phyloP scores from a whole-genome alignment of 2,888 invertebrate species.

The Tiphia femorata region DNA sequence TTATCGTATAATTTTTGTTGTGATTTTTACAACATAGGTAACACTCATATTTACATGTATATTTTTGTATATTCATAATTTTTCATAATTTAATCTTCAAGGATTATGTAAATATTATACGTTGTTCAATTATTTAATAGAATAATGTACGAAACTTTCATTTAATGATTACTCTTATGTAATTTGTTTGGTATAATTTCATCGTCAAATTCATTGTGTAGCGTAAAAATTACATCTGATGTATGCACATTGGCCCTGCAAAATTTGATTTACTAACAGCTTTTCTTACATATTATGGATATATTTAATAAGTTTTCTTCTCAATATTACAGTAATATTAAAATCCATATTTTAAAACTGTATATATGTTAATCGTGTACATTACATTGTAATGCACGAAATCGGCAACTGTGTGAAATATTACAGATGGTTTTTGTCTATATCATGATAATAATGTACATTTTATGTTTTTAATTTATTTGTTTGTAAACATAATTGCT shows the following conservation, averaged over 20 bases:
- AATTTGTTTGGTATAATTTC: too few relatives aligned
- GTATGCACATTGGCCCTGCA: too few relatives aligned
- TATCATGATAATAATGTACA: too few relatives aligned
- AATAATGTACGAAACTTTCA: conserved; percentile 4
- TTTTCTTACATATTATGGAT: too few relatives aligned
- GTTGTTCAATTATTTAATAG: conserved; percentile 20
- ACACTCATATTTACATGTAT: conserved; percentile 39
- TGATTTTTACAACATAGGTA: background rate
- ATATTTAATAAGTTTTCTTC: too few relatives aligned
- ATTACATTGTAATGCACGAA: too few relatives aligned
- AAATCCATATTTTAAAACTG: background rate
- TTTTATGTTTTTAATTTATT: background rate
- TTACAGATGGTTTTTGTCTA: too few relatives aligned
- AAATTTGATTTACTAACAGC: too few relatives aligned
- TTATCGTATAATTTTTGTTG: background rate
- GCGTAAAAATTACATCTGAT: too few relatives aligned
- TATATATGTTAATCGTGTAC: background rate
- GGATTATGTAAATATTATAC: conserved; percentile 39
- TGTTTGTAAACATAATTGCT: background rate
- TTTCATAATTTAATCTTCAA: conserved; percentile 52
- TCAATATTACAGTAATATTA: background rate
- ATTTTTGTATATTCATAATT: conserved; percentile 59
- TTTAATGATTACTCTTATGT: conserved; percentile 8
- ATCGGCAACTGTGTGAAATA: too few relatives aligned
- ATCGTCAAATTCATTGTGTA: too few relatives aligned